Base-by-base conservation (phyloP, 2,888 invertebrate species). In the Encarsia formosa region DNA sequence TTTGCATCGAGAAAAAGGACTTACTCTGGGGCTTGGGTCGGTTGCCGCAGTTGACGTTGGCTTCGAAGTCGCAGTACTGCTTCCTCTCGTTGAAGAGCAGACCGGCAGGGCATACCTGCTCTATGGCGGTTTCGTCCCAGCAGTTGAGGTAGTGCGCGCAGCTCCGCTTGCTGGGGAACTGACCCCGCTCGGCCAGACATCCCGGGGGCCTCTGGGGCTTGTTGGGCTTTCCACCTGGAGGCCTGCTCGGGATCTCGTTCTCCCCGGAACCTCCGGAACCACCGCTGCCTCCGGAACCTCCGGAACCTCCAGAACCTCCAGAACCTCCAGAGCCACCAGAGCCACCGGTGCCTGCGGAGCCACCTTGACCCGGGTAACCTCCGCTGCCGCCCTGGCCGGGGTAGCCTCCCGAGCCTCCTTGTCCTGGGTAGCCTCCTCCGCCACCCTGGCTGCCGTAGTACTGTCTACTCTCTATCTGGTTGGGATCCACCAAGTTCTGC, bases 111-210 rank as follows among this genome's bases (percentile, higher is more conserved):
- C 86, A 87, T 18, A 80, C 78, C 66, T 85, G 82, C 61, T 86
- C 86, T 20, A 81, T 76, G 0, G 81, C 83, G 59, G 78, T 77
- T 0, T 82, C 85, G 60, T 86, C 84, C 86, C 86, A 86, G 66
- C 86, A 87, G 68, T 86, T 85, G 13, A 86, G 64, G 66, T 82
- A 87, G 61, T 78, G 81, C 35, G 79, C 78, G 63, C 86, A 87
- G 5, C 77, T 69, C 23, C 70, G 76, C 0, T 78, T 76, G 9
- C 82, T 81, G 0, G 84, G 80, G 58, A 84, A 83, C 65, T 85
- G 86, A 3, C 84, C 81, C 40, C 83, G 74, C 24, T 77, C 76
- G 11, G 59, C 67, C 3, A 66, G 60, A 32, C 73, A 73, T 2
- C 70, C 69, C 2, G 64, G 61, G 0, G 59, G 55, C 3, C 65